Percentiles rank a stretch among this genome's conserved stretches.
Evolutionary conservation across 2,888 invertebrate genomes (phyloP).

Genomic region (Synanthedon vespiformis): DNA sequence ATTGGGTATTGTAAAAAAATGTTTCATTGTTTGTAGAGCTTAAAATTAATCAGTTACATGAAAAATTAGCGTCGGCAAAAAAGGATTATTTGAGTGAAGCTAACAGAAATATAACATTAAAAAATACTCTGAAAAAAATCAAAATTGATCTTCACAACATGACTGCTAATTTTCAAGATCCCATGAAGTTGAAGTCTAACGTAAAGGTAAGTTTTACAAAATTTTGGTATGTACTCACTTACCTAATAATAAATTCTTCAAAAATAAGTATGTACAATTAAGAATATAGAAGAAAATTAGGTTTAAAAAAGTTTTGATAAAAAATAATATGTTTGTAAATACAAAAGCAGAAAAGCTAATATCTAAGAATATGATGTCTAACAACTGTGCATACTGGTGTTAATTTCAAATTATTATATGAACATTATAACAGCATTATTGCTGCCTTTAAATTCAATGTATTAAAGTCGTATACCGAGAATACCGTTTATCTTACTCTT

Average conservation of each 20-base stretch:
- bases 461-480: too few species aligned
- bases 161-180: constrained; percentile 82
- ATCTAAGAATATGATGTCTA: too few species aligned
- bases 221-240: neutral
- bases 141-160: constrained; percentile 85
- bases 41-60: constrained; percentile 80
- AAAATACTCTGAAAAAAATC: constrained; percentile 78
- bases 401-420: too few species aligned
- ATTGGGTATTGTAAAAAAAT: too few species aligned
- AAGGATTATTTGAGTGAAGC: constrained; percentile 78
- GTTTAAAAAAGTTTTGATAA: too few species aligned
- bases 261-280: neutral
- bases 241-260: neutral
- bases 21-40: constrained; percentile 61
- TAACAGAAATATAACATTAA: constrained; percentile 69
- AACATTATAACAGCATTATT: too few species aligned
- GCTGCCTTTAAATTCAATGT: too few species aligned
- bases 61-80: constrained; percentile 80
- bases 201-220: constrained; percentile 50
- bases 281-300: neutral
- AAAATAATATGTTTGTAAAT: too few species aligned
- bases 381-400: too few species aligned
- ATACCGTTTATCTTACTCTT: too few species aligned
- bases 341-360: too few species aligned
- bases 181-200: constrained; percentile 70